Evolutionary conservation across 2,888 invertebrate genomes (phyloP).

Genomic region (Torymus auratus): DNA sequence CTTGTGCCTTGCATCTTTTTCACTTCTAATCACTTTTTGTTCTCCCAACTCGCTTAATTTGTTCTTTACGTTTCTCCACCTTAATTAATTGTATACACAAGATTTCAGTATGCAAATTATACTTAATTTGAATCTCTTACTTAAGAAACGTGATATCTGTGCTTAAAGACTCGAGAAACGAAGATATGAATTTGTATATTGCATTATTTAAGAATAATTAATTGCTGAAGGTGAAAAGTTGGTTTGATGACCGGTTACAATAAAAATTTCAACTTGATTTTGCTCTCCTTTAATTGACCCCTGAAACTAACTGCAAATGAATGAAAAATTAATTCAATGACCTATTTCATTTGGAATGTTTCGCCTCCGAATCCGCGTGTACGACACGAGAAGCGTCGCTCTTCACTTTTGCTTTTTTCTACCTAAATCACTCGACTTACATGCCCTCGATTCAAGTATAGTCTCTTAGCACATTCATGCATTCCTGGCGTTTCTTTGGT

Average conservation of each 20-base stretch:
- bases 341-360: background rate
- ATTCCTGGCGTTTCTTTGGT: background rate
- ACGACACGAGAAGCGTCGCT: too few species aligned
- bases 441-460: constrained; percentile 43
- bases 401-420: background rate
- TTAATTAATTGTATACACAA: constrained; percentile 34
- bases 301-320: background rate
- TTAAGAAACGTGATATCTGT: background rate
- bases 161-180: background rate
- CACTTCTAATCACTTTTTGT: constrained; percentile 51
- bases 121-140: constrained; percentile 1
- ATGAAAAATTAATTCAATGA: background rate
- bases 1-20: constrained; percentile 30
- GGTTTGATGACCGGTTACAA: too few species aligned
- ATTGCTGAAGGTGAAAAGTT: too few species aligned
- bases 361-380: background rate
- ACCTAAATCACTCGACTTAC: constrained; percentile 21
- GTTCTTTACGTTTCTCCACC: background rate
- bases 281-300: too few species aligned
- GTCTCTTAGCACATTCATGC: constrained; percentile 23
- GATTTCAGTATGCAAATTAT: constrained; percentile 5
- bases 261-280: too few species aligned
- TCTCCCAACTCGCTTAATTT: constrained; percentile 30
- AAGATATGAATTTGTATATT: too few species aligned
- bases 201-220: too few species aligned